These are phyloP conservation scores for Rhyacichthys aspro DNA, from an alignment of 2,797 vertebrate genomes.

Conservation along the genomic window DNA sequence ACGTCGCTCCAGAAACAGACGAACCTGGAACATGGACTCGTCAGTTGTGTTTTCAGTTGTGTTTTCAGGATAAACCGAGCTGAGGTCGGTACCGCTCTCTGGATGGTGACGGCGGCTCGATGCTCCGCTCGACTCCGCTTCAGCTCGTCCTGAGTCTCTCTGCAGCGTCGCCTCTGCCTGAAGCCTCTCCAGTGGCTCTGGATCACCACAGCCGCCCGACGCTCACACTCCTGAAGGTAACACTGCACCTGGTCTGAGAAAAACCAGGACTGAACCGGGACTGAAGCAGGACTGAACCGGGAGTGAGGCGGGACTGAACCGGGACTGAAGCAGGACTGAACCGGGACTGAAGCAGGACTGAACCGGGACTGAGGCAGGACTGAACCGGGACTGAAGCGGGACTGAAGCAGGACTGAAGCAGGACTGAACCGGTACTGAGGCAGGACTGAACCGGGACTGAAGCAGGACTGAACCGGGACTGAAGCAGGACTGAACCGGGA, in stretches of 20 bases:
- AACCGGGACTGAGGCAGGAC: too few relatives aligned
- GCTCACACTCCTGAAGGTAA: constrained; percentile 85
- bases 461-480: too few relatives aligned
- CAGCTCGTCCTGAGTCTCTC: constrained; percentile 67
- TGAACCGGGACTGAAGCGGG: too few relatives aligned
- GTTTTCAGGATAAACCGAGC: not conserved
- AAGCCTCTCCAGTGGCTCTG: constrained; percentile 91
- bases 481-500: too few relatives aligned
- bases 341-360: too few relatives aligned
- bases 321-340: too few relatives aligned
- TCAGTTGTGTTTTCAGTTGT: not conserved
- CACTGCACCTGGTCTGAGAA: constrained; percentile 85
- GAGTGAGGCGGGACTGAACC: too few relatives aligned
- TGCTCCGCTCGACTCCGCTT: constrained; percentile 62
- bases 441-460: too few relatives aligned
- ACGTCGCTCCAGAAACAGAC: constrained; percentile 82
- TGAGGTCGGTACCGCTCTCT: constrained; percentile 12
- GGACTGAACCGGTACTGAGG: too few relatives aligned
- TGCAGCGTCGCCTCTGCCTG: constrained; percentile 79
- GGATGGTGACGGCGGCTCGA: constrained; percentile 46
- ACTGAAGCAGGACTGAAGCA: too few relatives aligned
- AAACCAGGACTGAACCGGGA: too few relatives aligned
- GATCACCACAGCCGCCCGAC: constrained; percentile 86
- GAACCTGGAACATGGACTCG: constrained; percentile 66
- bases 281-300: too few relatives aligned